Evolutionary conservation across 2,797 vertebrate species (phyloP), one percentile per base, ranked within the genome.

Genomic region (Cossypha dichroa): DNA sequence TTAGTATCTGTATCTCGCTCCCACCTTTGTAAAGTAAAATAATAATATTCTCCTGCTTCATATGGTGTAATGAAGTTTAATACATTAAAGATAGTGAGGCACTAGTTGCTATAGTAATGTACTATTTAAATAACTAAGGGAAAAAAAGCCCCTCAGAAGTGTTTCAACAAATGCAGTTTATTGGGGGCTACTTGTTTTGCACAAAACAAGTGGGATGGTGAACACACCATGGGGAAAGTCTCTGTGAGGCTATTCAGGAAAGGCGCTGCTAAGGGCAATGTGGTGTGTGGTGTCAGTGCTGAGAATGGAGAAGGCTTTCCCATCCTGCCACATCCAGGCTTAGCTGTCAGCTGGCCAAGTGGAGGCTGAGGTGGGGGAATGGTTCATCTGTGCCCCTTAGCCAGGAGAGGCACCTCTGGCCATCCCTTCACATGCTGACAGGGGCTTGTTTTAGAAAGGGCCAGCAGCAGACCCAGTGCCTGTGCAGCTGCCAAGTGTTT

Each of bases 51-150:
- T 87, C 25, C 60, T 93, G 51, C 79, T 38, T 95, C 79, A 23
- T 87, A 64, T 64, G 66, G 64, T 90, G 54, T 85, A 95, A 88
- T 91, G 91, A 85, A 70, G 85, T 93, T 88, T 95, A 93, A 91
- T 96, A 60, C 55, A 90, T 88, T 95, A 85, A 93, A 74, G 91
- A 93, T 11, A 88, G 73, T 36, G 85, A 91, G 54, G 15, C 41
- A 75, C 41, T 83, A 94, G 94, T 96, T 96, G 94, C 96, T 95
- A 96, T 97, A 95, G 96, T 95, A 97, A 97, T 95, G 62, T 23
- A 68, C 91, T 95, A 95, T 95, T 94, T 91, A 96, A 95, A 95
- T 96, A 93, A 91, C 82, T 72, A 67, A 54, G 31, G 4, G 3
- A 21, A 81, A 77, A 80, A 80, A 59, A 67, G 51, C 5, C 10